Evolutionary conservation across 2,113 vertebrate genomes (phyloP).

Genomic region (Martes martes): DNA sequence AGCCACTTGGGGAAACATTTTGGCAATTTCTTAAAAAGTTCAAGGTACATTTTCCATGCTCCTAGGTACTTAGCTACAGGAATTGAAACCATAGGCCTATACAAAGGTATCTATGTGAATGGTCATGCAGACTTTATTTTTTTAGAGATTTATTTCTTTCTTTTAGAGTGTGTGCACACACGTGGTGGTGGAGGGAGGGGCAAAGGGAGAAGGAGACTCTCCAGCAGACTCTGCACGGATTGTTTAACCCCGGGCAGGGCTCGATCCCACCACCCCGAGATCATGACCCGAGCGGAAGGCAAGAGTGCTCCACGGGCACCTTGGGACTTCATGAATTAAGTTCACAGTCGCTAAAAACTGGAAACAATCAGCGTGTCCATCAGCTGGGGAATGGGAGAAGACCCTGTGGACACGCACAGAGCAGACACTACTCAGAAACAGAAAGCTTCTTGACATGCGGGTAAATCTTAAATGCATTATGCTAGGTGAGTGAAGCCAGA

Average conservation of each 20-base stretch:
- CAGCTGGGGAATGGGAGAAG: not conserved
- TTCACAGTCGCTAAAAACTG: not conserved
- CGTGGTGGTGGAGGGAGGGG: not conserved
- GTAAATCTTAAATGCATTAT: not conserved
- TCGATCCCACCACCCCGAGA: no score
- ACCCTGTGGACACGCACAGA: not conserved
- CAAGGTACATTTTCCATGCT: not conserved
- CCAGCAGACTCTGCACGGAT: not conserved
- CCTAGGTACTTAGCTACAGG: not conserved
- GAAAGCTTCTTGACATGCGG: not conserved
- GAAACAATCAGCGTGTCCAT: not conserved
- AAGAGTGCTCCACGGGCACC: no score
- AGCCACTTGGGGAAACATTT: not conserved
- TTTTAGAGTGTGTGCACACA: not conserved
- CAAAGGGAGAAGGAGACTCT: not conserved
- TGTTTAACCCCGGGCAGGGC: no score
- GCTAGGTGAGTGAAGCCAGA: not conserved
- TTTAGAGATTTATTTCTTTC: not conserved
- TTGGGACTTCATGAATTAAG: not conserved
- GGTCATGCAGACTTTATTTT: not conserved
- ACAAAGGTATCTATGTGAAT: not conserved
- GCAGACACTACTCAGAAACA: not conserved
- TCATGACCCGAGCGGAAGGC: no score
- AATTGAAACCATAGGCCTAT: not conserved
- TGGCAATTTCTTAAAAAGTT: not conserved